phyloP scores from a whole-genome alignment of 1,140 invertebrate species.

The Lethrus apterus region DNA sequence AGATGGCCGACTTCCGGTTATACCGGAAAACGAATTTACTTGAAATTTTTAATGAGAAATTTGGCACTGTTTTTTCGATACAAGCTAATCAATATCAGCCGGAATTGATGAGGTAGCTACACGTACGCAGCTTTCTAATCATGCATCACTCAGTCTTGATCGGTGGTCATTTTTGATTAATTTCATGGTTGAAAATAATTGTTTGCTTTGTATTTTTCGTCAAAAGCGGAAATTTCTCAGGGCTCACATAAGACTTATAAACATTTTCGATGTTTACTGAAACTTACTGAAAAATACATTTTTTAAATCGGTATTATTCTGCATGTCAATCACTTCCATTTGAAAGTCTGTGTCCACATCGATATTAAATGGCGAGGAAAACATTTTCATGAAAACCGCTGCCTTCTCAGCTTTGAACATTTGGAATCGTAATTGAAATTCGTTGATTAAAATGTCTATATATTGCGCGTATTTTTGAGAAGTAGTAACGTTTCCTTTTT shows the following conservation, averaged over 20 bases:
- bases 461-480: too few species aligned
- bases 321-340: too few species aligned
- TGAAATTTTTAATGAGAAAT: conserved; percentile 10
- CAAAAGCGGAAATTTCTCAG: too few species aligned
- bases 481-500: conserved; percentile 19
- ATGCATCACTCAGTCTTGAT: conserved; percentile 19
- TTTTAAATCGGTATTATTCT: too few species aligned
- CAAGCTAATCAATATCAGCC: conserved; percentile 15
- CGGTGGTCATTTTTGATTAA: conserved; percentile 19
- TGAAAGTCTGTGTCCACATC: too few species aligned
- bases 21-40: conserved; percentile 9
- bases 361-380: conserved; percentile 2
- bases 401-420: conserved; percentile 25
- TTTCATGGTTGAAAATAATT: too few species aligned
- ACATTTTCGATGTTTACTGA: conserved; percentile 8
- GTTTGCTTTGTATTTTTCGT: conserved; percentile 15
- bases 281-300: conserved; percentile 15
- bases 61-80: conserved; percentile 11
- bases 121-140: conserved; percentile 19
- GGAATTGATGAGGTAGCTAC: conserved; percentile 10
- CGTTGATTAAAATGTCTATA: conserved; percentile 23
- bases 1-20: too few species aligned
- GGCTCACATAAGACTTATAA: conserved; percentile 16
- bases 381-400: conserved; percentile 22
- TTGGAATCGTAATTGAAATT: too few species aligned